Evolutionary conservation across 2,888 invertebrate genomes (phyloP).

Genomic region (Branchipolynoe longqiensis): DNA sequence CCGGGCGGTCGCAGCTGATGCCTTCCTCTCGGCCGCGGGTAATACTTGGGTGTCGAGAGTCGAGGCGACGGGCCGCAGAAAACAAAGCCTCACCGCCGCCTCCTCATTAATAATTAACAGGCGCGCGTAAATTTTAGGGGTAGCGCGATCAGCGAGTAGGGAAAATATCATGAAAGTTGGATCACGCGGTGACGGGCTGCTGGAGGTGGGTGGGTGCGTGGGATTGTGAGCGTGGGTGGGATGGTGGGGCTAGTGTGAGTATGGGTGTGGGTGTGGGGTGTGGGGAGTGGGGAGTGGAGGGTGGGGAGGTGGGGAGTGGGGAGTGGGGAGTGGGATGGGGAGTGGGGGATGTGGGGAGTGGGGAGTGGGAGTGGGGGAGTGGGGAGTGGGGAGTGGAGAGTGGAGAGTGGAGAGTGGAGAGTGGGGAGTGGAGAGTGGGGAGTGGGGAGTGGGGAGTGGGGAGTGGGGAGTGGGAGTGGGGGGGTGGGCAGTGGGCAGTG

Average conservation of each 20-base stretch:
- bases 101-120: slow-evolving; percentile 23
- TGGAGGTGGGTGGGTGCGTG: background rate
- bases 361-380: background rate
- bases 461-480: background rate
- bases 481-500: background rate
- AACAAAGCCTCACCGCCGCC: slow-evolving; percentile 37
- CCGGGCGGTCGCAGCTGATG: slow-evolving; percentile 9
- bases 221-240: background rate
- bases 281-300: background rate
- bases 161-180: slow-evolving; percentile 54
- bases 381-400: background rate
- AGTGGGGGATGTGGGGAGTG: background rate
- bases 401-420: background rate
- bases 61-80: slow-evolving; percentile 42
- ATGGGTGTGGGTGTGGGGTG: background rate
- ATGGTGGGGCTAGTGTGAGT: no score
- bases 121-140: slow-evolving; percentile 51
- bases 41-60: slow-evolving; percentile 30
- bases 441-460: background rate
- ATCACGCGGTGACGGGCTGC: background rate
- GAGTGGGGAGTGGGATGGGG: background rate
- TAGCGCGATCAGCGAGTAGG: slow-evolving; percentile 17
- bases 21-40: slow-evolving; percentile 24
- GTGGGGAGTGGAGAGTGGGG: background rate
- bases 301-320: background rate